phyloP scores from a whole-genome alignment of 2,888 invertebrate genomes.

The Elaeidobius kamerunicus region DNA sequence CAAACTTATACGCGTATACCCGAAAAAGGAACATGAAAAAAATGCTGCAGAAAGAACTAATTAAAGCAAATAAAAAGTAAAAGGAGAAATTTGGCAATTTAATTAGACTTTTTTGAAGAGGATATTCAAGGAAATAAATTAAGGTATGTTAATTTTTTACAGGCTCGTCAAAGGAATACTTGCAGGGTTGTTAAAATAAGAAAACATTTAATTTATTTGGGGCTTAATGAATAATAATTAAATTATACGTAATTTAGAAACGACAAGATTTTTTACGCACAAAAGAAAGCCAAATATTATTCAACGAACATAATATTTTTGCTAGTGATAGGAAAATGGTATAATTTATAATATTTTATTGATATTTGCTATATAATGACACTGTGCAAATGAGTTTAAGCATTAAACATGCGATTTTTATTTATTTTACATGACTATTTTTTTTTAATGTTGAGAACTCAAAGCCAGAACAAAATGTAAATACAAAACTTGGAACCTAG shows the following conservation, averaged over 20 bases:
- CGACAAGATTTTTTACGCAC: no score
- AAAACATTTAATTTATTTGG: conserved; percentile 6
- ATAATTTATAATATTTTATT: no score
- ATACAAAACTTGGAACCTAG: no score
- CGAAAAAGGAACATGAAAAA: conserved; percentile 1
- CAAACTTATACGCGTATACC: background rate
- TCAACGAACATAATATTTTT: no score
- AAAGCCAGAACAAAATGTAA: no score
- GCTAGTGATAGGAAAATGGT: no score
- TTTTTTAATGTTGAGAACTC: no score
- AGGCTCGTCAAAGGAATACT: conserved; percentile 24
- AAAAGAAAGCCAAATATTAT: no score
- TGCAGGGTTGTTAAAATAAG: conserved; percentile 16
- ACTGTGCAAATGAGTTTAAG: no score
- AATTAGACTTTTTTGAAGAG: conserved; percentile 23
- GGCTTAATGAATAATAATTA: conserved; percentile 11
- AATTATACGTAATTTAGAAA: conserved; percentile 7
- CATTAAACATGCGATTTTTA: no score
- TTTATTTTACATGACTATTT: no score
- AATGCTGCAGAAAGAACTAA: conserved; percentile 3
- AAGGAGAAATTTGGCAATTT: conserved; percentile 23
- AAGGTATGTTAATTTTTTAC: conserved; percentile 28
- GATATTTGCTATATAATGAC: no score
- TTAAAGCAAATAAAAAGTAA: conserved; percentile 7
- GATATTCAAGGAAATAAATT: conserved; percentile 20